Conservation (phyloP, 2,888 invertebrate genomes). For the Leptura quadrifasciata region DNA sequence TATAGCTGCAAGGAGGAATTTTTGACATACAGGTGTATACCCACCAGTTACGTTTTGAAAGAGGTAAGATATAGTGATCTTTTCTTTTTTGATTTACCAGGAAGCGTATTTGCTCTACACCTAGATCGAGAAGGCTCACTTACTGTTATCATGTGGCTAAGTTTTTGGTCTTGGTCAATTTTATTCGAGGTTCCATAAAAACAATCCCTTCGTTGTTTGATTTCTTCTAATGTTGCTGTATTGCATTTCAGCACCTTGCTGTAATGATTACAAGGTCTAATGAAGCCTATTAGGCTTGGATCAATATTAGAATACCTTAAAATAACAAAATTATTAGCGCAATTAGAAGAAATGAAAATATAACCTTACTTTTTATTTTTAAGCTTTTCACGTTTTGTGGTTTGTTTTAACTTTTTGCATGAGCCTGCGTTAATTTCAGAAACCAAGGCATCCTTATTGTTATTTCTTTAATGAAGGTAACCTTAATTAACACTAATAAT, state of each 20-base stretch:
- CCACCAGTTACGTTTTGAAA: too few species aligned
- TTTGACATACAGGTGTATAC: too few species aligned
- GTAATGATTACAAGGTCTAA: conserved; percentile 2
- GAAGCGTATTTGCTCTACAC: too few species aligned
- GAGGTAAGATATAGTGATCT: too few species aligned
- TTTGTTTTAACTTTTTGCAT: background rate
- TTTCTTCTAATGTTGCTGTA: background rate
- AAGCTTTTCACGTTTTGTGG: background rate
- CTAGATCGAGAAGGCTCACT: too few species aligned
- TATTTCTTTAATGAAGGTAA: too few species aligned
- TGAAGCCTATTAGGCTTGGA: background rate
- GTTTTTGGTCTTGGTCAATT: too few species aligned
- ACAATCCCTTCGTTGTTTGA: background rate
- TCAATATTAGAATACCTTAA: background rate
- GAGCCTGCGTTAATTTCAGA: background rate
- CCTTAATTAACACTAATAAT: too few species aligned
- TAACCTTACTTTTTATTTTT: conserved; percentile 25
- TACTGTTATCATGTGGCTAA: too few species aligned
- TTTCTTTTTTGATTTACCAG: too few species aligned
- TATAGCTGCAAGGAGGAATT: background rate
- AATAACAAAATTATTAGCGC: background rate
- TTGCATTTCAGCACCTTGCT: background rate
- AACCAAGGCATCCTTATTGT: too few species aligned
- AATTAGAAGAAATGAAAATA: background rate
- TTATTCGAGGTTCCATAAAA: too few species aligned